Base-by-base conservation (phyloP, 1,140 invertebrate species). In the Anoplophora glabripennis region DNA sequence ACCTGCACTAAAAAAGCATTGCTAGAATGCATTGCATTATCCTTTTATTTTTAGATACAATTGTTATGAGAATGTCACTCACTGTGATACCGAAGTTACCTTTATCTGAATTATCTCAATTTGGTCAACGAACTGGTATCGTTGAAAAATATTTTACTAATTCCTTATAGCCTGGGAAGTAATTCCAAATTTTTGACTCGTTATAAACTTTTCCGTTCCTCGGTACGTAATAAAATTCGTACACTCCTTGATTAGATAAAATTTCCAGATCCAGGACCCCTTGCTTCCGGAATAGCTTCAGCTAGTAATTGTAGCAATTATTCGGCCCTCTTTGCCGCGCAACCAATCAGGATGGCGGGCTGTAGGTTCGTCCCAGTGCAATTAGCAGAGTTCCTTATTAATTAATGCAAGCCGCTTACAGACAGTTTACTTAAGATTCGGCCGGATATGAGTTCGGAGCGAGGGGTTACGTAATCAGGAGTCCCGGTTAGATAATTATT, bases 371-470 rank as follows among this genome's bases (percentile, higher is more conserved):
- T 72, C 67, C 67, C 67, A 71, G 70, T 47, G 72, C 73, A 76
- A 76, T 76, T 75, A 73, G 71, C 68, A 65, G 62, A 71, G 65
- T 71, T 73, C 67, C 71, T 74, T 73, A 72, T 73, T 74, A 74
- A 74, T 74, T 72, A 74, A 72, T 72, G 69, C 72, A 64, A 71
- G 67, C 69, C 69, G 69, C 70, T 72, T 71, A 69, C 70, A 69
- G 40, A n/a, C 11, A 7, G 70, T 69, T 71, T 73, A 67, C 71
- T 71, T 70, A 73, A 71, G 71, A 71, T 70, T 68, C 57, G 63
- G 61, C 70, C 68, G 67, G 68, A 67, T 70, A 70, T 70, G 68
- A 72, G 68, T 59, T 69, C 61, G 61, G 65, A 38, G 57, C 38
- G 49, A 60, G 57, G 48, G 49, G 61, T 49, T 45, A 61, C 57